Conservation (phyloP, 2,888 invertebrate species). For the Scrobipalpa atriplicella region DNA sequence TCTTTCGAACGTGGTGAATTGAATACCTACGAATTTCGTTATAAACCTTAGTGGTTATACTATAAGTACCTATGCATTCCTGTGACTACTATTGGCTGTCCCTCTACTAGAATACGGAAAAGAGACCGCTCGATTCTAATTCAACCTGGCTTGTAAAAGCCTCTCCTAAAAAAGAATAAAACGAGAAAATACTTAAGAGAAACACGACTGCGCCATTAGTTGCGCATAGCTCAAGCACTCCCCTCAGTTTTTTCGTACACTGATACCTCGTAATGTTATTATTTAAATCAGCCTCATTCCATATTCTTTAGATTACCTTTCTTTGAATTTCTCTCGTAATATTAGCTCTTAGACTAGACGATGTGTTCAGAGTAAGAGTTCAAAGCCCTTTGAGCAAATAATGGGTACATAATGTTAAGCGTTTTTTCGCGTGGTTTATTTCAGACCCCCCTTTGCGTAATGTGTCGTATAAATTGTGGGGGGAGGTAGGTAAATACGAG, state of each 20-base stretch:
- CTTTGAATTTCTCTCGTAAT: slow-evolving; percentile 17
- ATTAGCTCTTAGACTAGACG: slow-evolving; percentile 13
- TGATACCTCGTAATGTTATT: slow-evolving; percentile 17
- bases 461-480: slow-evolving; percentile 14
- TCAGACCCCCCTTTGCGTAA: slow-evolving; percentile 15
- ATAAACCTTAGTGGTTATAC: no score
- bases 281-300: slow-evolving; percentile 18
- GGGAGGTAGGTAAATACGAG: slow-evolving; percentile 8
- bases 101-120: no score
- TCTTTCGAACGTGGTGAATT: no score
- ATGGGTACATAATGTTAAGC: slow-evolving; percentile 16
- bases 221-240: slow-evolving; percentile 10
- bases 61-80: no score
- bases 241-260: slow-evolving; percentile 10
- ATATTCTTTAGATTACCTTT: slow-evolving; percentile 15
- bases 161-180: neutral
- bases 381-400: slow-evolving; percentile 21
- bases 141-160: neutral
- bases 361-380: slow-evolving; percentile 13
- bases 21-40: no score
- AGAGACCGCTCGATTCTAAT: no score
- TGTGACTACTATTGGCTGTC: no score
- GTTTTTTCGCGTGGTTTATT: slow-evolving; percentile 20
- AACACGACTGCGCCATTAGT: slow-evolving; percentile 1
- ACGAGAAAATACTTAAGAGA: slow-evolving; percentile 1